Evolutionary conservation across 2,113 vertebrate genomes (phyloP), one percentile per base, ranked within the genome.

Genomic region (Planiliza haematocheilus): DNA sequence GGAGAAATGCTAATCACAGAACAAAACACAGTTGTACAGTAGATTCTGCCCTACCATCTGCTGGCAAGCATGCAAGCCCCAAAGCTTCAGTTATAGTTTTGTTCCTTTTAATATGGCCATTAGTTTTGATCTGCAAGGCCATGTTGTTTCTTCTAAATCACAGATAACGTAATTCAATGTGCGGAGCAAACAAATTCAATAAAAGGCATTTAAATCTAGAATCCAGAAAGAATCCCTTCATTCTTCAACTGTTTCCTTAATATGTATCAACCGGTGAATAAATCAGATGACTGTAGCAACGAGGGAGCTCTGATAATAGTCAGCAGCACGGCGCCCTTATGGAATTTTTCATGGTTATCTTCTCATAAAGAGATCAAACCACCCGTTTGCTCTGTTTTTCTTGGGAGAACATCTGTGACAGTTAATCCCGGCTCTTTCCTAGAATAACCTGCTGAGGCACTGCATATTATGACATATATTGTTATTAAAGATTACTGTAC

Each of bases 371-470:
- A 60, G 71, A 79, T 72, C 58, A 75, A 66, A 69, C 59, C 21
- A 69, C 41, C 53, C 3, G 1, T 38, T 65, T 43, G 24, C 39
- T 71, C 10, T 36, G 12, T 78, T 73, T 76, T 74, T 57, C 66
- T 66, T 60, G 12, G 51, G 51, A 76, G 72, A 72, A 76, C 86
- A 83, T 43, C 49, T 74, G 71, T 71, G 70, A 81, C 60, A 81
- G 68, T 72, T 69, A 82, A 82, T 85, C 74, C 62, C 59, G 36
- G 30, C 45, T 63, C 17, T 18, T 70, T 68, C 69, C 57, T 7
- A 53, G 67, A 85, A 85, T 81, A 84, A 81, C 52, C 51, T 13
- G 12, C 68, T 21, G 59, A 52, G 65, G 39, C 21, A 43, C 42
- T 48, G 34, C 10, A 8, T 48, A 37, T 73, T 67, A 71, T 55